Conservation (phyloP, 1,140 invertebrate species). For the Drosophila aff. region DNA sequence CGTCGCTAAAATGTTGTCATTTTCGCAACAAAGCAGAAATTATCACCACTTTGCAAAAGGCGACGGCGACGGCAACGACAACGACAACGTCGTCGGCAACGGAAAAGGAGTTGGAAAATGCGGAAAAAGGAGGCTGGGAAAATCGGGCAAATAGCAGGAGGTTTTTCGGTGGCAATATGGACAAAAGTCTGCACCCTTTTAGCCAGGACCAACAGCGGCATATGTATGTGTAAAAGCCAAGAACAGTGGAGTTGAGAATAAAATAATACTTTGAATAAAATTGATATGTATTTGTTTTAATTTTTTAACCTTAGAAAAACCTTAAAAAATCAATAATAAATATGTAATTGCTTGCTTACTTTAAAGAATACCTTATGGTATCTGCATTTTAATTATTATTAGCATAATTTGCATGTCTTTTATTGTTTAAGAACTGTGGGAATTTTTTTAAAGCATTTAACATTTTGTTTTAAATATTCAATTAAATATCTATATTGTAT, state of each 20-base stretch:
- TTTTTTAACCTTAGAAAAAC: background rate
- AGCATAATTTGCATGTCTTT: background rate
- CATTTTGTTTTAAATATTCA: background rate
- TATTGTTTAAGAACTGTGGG: background rate
- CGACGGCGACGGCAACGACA: conserved; percentile 61
- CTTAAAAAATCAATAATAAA: background rate
- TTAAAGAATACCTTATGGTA: background rate
- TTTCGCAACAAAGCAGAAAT: conserved; percentile 83
- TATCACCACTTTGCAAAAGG: conserved; percentile 84
- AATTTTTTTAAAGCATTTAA: background rate
- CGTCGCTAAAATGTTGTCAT: conserved; percentile 79
- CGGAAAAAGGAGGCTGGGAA: conserved; percentile 15
- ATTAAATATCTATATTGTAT: background rate
- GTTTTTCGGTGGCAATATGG: conserved; percentile 28
- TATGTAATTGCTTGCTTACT: too few species aligned
- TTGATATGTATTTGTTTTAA: background rate
- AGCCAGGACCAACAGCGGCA: conserved; percentile 17
- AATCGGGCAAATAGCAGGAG: background rate
- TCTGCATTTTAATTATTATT: background rate
- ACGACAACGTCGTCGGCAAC: conserved; percentile 30
- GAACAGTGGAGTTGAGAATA: conserved; percentile 7
- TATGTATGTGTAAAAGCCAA: background rate
- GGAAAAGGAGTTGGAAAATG: conserved; percentile 45
- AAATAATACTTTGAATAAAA: background rate
- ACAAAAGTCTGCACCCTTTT: conserved; percentile 51